Evolutionary conservation across 2,888 invertebrate genomes (phyloP).

Genomic region (Heliconius cydno): DNA sequence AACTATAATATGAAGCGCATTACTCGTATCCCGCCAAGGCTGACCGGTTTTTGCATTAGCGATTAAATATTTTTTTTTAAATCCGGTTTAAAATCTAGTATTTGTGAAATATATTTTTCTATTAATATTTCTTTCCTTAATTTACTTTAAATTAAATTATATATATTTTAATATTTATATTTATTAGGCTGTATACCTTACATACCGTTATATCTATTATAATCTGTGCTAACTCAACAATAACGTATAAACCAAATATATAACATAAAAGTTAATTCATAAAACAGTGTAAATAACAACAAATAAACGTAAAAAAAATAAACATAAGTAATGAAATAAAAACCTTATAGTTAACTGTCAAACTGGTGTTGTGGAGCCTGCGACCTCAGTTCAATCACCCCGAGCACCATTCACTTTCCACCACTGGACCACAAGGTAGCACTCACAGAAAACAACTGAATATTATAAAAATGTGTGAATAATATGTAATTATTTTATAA

Average conservation of each 20-base stretch:
- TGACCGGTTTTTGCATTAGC: slow-evolving; percentile 61
- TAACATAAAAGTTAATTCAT: neutral
- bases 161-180: neutral
- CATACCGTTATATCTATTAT: slow-evolving; percentile 18
- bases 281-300: slow-evolving; percentile 13
- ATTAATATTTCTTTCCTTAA: neutral
- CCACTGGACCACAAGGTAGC: slow-evolving; percentile 33
- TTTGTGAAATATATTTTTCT: neutral
- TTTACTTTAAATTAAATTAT: neutral
- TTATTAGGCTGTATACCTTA: slow-evolving; percentile 6
- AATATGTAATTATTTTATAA: slow-evolving; percentile 62
- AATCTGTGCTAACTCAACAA: neutral
- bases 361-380: slow-evolving; percentile 28
- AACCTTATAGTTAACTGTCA: slow-evolving; percentile 37
- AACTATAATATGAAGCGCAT: slow-evolving; percentile 38
- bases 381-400: slow-evolving; percentile 71
- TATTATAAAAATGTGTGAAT: slow-evolving; percentile 13
- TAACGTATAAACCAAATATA: neutral
- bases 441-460: slow-evolving; percentile 29
- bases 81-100: slow-evolving; percentile 35
- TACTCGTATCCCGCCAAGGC: slow-evolving; percentile 55
- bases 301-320: neutral
- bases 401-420: slow-evolving; percentile 41
- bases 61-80: slow-evolving; percentile 55
- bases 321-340: slow-evolving; percentile 28